Conservation (phyloP, 2,888 invertebrate species). For the Morpho deidamia region DNA sequence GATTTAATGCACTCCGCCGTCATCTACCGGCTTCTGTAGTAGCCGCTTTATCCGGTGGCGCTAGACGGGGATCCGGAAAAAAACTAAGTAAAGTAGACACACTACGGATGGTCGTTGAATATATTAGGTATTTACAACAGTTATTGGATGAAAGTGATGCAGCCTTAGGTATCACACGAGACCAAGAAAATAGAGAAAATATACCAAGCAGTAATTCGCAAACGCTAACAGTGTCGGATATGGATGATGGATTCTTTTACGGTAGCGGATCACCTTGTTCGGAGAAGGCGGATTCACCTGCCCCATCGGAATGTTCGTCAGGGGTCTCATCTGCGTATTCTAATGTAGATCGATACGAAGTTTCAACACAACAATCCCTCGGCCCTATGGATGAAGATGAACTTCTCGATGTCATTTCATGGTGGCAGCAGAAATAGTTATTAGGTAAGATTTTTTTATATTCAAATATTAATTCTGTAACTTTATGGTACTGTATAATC, state of each 20-base stretch:
- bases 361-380: slow-evolving; percentile 69
- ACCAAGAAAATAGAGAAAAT: slow-evolving; percentile 68
- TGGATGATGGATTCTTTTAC: slow-evolving; percentile 73
- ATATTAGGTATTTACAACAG: slow-evolving; percentile 90
- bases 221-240: slow-evolving; percentile 61
- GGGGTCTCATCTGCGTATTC: slow-evolving; percentile 75
- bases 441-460: slow-evolving; percentile 43
- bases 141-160: slow-evolving; percentile 86
- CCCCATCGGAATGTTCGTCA: slow-evolving; percentile 84
- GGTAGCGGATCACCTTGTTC: slow-evolving; percentile 79
- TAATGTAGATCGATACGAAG: slow-evolving; percentile 62
- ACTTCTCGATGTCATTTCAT: slow-evolving; percentile 89
- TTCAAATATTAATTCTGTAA: neutral
- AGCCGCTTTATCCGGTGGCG: slow-evolving; percentile 81
- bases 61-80: slow-evolving; percentile 87
- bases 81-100: slow-evolving; percentile 95
- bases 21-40: slow-evolving; percentile 91
- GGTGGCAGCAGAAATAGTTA: slow-evolving; percentile 86
- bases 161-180: slow-evolving; percentile 67
- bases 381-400: slow-evolving; percentile 93
- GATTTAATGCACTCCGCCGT: slow-evolving; percentile 91
- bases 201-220: slow-evolving; percentile 54
- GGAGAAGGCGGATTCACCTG: slow-evolving; percentile 84
- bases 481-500: no score
- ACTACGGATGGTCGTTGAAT: slow-evolving; percentile 92